Base-by-base conservation (phyloP, 2,113 vertebrate genomes). In the Anolis carolinensis region DNA sequence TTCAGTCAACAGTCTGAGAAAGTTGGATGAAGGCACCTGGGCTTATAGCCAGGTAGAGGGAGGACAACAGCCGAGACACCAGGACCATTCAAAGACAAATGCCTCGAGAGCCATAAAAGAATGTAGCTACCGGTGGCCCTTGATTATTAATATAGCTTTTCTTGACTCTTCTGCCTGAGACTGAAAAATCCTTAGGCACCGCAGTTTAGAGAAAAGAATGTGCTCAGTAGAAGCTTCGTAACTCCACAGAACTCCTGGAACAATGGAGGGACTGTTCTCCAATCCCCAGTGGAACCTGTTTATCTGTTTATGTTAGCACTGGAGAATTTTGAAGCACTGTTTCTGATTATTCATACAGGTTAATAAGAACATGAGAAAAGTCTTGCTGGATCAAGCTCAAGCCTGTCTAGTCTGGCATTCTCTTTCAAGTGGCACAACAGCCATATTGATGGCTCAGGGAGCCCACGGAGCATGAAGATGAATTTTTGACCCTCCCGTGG, bases 251-350 rank as follows among this genome's bases (percentile, higher is more conserved):
- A 81, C 74, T n/a, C 39, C 21, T 81, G 50, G 81, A 86, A 86
- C 85, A 86, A 86, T 50, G 63, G 59, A 30, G 30, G 44, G 59
- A 27, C 71, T 86, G 78, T 86, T 86, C 79, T 74, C 59, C 27
- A 74, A 67, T 44, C 59, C 32, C 7, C 44, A 50, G 71, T 81
- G 55, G 71, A 75, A 75, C 55, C 70, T 81, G 79, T 81, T 86
- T 80, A 62, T 63, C 77, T 73, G 21, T 86, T 86, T 63, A 72
- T 48, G 36, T 62, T 73, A 63, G 76, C 11, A 39, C 1, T 32
- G 25, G 25, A 50, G 30, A 63, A 62, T 50, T 80, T 32, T 74
- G 68, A 80, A 65, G 68, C 55, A 63, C 78, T 34, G 27, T 72
- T 86, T 44, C 67, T 44, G 34, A 48, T 62, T 39, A n/a, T 32